phyloP scores from a whole-genome alignment of 2,888 invertebrate genomes.

The Phytoseiulus persimilis region DNA sequence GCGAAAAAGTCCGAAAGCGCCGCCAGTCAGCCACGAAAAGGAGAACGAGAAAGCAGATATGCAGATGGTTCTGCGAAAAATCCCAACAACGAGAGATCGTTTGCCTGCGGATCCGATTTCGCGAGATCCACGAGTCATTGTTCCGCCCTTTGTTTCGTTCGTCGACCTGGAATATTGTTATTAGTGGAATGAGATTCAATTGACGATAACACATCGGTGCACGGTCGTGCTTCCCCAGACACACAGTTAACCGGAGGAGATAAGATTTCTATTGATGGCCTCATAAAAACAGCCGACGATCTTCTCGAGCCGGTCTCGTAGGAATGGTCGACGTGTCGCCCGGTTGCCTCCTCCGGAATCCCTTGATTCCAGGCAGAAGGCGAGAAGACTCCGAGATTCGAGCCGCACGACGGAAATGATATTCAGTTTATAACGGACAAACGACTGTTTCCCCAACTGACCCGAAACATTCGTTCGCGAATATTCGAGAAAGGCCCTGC shows the following conservation, averaged over 20 bases:
- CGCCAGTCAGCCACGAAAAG: constrained; percentile 13
- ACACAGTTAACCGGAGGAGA: background rate
- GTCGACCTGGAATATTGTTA: background rate
- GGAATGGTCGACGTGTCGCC: too few relatives aligned
- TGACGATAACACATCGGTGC: background rate
- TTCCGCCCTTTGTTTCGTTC: background rate
- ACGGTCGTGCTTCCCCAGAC: background rate
- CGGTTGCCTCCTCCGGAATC: too few relatives aligned
- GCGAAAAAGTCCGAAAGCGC: background rate
- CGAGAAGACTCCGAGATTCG: too few relatives aligned
- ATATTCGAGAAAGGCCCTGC: background rate
- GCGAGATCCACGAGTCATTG: background rate
- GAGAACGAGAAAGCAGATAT: constrained; percentile 25
- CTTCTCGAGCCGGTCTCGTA: too few relatives aligned
- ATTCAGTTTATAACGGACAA: too few relatives aligned
- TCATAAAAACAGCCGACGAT: background rate
- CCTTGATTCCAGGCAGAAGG: too few relatives aligned
- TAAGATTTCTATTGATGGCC: background rate
- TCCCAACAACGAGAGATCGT: constrained; percentile 1
- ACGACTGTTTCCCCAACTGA: too few relatives aligned
- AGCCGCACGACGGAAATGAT: too few relatives aligned
- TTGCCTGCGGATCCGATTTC: constrained; percentile 5
- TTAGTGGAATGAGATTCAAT: background rate
- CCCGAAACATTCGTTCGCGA: too few relatives aligned
- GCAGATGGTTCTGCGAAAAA: constrained; percentile 38